These are phyloP conservation scores for Leptopilina syphax DNA, from an alignment of 2,888 invertebrate species.

Conservation along the genomic window DNA sequence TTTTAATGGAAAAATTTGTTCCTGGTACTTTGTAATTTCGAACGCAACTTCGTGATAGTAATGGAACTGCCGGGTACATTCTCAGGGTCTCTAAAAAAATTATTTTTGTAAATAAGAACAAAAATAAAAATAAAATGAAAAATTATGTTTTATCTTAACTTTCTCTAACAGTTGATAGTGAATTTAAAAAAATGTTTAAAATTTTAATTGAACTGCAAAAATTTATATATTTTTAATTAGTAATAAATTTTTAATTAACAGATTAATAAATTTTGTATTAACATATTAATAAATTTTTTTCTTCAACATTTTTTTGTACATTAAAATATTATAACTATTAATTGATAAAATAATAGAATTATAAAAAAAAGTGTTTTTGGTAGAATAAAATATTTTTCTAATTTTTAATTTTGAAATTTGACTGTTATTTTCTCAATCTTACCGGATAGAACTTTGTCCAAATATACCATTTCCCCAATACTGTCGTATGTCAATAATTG, in stretches of 20 bases:
- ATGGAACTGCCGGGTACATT: constrained; percentile 74
- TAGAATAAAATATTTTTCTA: neutral
- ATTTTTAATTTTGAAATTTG: neutral
- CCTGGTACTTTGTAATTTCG: constrained; percentile 70
- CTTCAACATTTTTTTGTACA: too few relatives aligned
- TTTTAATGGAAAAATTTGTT: constrained; percentile 60
- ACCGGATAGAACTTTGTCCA: constrained; percentile 74
- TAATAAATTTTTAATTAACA: too few relatives aligned
- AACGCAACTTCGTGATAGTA: constrained; percentile 69
- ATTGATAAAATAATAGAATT: too few relatives aligned
- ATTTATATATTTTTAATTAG: too few relatives aligned
- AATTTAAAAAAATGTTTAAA: too few relatives aligned
- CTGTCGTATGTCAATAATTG: constrained; percentile 71
- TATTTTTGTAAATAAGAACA: constrained; percentile 39
- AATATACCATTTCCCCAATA: constrained; percentile 74
- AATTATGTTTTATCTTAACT: too few relatives aligned
- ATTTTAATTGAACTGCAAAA: too few relatives aligned
- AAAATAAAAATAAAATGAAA: too few relatives aligned
- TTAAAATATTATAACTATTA: neutral
- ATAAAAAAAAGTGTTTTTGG: too few relatives aligned
- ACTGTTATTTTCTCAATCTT: constrained; percentile 3
- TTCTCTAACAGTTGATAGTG: too few relatives aligned
- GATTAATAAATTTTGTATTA: too few relatives aligned
- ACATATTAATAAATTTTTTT: constrained; percentile 3
- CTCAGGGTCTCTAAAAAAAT: constrained; percentile 75